phyloP scores from a whole-genome alignment of 2,113 vertebrate genomes.

The Myiopsitta monachus region DNA sequence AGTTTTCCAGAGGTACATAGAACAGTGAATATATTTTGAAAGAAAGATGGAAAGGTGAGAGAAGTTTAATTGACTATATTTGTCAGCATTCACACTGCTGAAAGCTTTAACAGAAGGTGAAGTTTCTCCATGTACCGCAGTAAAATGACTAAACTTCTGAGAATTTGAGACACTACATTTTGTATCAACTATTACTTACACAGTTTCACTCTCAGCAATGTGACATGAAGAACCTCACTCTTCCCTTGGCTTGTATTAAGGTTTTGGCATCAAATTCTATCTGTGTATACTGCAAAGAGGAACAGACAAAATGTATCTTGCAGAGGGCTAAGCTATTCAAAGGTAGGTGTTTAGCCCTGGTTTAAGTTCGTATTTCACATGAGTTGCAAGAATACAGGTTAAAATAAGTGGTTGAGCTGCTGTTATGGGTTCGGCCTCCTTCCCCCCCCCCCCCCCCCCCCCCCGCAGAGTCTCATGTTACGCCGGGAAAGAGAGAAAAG shows the following conservation, averaged over 20 bases:
- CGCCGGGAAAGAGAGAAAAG: no score
- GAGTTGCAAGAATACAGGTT: neutral
- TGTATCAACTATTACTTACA: neutral
- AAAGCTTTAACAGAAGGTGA: neutral
- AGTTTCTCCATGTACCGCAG: neutral
- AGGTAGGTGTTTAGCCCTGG: neutral
- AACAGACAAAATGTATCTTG: neutral
- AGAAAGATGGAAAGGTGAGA: neutral
- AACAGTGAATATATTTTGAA: neutral
- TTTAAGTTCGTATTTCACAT: neutral
- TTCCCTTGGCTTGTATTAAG: neutral
- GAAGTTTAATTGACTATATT: neutral
- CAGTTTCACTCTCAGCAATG: rapidly evolving
- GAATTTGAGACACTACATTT: neutral
- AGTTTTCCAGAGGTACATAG: neutral
- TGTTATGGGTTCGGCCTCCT: no score
- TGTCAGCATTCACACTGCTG: neutral
- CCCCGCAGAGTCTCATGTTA: no score
- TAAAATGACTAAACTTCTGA: neutral
- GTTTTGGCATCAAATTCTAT: neutral
- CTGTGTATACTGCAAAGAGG: neutral
- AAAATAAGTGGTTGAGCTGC: neutral
- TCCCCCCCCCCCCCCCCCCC: no score
- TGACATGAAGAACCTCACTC: neutral
- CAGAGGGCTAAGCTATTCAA: neutral